Base-by-base conservation (phyloP, 2,113 vertebrate species). In the Crotalus horridus region DNA sequence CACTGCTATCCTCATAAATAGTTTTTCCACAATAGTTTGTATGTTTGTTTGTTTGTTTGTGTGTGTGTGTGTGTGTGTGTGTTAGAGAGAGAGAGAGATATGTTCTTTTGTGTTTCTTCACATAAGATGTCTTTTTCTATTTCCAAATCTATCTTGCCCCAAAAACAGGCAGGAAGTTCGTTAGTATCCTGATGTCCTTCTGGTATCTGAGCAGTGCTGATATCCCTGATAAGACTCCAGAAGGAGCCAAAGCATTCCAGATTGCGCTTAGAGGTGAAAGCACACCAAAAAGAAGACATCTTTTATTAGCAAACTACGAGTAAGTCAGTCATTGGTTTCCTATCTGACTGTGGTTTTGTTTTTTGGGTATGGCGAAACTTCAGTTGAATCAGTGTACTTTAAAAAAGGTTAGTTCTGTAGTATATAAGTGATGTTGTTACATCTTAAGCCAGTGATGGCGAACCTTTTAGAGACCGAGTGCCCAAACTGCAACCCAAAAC, bases 141-240 rank as follows among this genome's bases (percentile, higher is more conserved):
- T 29, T 87, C 6, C 2, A 7, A 46, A 94, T 96, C 5, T 91
- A 53, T 96, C 90, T 97, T 12, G 1, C 97, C 12, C 96, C 95
- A 92, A 96, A 94, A 96, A 94, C 95, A 99, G 99, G 98, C 93
- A 98, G 98, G 88, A 99, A 98, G 94, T 99, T 99, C 97, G 99
- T 99, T 96, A 98, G 98, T 89, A 99, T 99, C 96, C 96, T 99
- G 96, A 99, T 99, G 99, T 98, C 98, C 33, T 99, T 99, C 97
- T 99, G 99, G 99, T 99, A 99, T 96, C 96, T 99, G 95, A 98
- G 98, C 6, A 98, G 97, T 93, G 98, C 98, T 33, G 97, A 88
- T 51, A 96, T 99, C 85, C 98, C 98, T 90, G 98, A 98, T 0
- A 96, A 98, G 26, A 96, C 95, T 39, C 56, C 98, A 93, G 97